Evolutionary conservation across 2,113 vertebrate genomes (phyloP), one percentile per base, ranked within the genome.

Genomic region (Ornithorhynchus anatinus): DNA sequence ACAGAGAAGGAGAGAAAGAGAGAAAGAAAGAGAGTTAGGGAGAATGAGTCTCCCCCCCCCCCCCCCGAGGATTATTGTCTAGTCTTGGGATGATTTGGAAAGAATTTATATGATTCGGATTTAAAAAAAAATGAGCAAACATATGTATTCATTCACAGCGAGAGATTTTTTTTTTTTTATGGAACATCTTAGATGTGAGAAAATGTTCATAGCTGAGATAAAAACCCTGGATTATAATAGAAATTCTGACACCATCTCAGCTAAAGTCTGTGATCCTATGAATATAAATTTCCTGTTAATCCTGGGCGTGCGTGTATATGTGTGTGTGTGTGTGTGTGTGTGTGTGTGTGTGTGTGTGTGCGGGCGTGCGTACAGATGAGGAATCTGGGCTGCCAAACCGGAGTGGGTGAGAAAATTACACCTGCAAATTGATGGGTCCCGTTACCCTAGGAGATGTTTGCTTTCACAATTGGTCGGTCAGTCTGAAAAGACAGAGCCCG

Each of bases 71-170:
- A 60, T 36, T 36, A 53, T 44, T 22, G 17, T 50, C 31, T 29
- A 9, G 25, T 48, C 25, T 22, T 50, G 43, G 43, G 31, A 25
- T 29, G 27, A 13, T 58, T 84, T 72, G 45, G 22, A 56, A 58
- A 75, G 29, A 62, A 71, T 72, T 44, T 23, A 44, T 40, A 27
- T 63, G 25, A 66, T 69, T 38, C 40, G n/a, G 32, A 77, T n/a
- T 60, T 60, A 42, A 56, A 72, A 25, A 59, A 12, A 25, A 59
- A 12, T 12, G 42, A 67, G 68, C 39, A 44, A 48, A 35, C 23
- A 20, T 39, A 52, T 42, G 56, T 23, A 15, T n/a, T 59, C 61
- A 3, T 69, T 53, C 38, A 60, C 42, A 75, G 6, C 48, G 50
- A 45, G 53, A 23, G 13, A 50, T 47, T 57, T 47, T 64, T 75